These are phyloP conservation scores for Decapterus maruadsi DNA, from an alignment of 2,797 vertebrate species.

Conservation along the genomic window DNA sequence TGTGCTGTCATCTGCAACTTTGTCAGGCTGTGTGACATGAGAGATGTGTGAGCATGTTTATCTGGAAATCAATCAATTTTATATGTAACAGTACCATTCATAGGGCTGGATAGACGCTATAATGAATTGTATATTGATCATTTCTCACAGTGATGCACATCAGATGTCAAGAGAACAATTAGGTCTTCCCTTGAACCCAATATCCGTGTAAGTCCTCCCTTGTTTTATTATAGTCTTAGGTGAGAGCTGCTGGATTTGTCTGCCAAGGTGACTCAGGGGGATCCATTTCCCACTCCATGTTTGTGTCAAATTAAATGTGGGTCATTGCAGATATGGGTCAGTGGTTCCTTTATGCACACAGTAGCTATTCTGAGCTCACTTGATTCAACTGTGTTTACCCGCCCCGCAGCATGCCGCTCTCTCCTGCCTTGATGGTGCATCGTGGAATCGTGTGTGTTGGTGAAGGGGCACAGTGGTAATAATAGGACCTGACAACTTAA, in stretches of 20 bases:
- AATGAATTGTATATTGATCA: neutral
- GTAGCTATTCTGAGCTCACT: conserved; percentile 73
- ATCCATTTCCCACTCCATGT: conserved; percentile 46
- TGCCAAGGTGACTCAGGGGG: conserved; percentile 51
- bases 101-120: neutral
- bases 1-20: neutral
- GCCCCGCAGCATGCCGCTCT: conserved; percentile 21
- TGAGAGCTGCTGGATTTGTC: conserved; percentile 21
- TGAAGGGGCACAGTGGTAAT: conserved; percentile 18
- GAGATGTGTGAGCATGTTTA: neutral
- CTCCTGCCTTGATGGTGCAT: conserved; percentile 43
- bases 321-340: conserved; percentile 83
- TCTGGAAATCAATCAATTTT: neutral
- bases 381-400: conserved; percentile 57
- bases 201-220: neutral
- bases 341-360: conserved; percentile 67
- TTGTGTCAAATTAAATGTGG: conserved; percentile 73
- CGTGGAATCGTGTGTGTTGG: conserved; percentile 10
- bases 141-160: conserved; percentile 1
- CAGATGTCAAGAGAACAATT: neutral
- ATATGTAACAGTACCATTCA: neutral
- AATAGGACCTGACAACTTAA: conserved; percentile 53
- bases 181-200: conserved; percentile 6
- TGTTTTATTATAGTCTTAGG: conserved; percentile 31
- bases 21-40: neutral